These are phyloP conservation scores for Xiphophorus couchianus DNA, from an alignment of 2,113 vertebrate genomes.

Conservation along the genomic window DNA sequence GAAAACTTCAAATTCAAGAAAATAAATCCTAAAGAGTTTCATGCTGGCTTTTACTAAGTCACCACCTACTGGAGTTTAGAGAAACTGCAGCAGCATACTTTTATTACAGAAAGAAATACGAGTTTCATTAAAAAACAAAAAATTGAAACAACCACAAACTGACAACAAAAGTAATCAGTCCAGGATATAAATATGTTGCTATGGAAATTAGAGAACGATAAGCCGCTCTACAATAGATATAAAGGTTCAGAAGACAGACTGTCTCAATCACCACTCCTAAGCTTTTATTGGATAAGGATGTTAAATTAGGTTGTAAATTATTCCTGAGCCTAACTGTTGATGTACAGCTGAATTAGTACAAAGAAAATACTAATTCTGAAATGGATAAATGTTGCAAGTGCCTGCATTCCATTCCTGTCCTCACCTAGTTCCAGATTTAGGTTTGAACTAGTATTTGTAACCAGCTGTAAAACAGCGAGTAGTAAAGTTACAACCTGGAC, in stretches of 20 bases:
- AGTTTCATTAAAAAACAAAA: not conserved
- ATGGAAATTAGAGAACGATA: conserved; percentile 18
- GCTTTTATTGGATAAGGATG: not conserved
- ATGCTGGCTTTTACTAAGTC: not conserved
- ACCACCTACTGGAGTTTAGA: conserved; percentile 21
- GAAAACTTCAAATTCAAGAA: too few relatives aligned
- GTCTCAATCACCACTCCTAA: not conserved
- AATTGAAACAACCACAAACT: not conserved
- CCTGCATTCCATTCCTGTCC: not conserved
- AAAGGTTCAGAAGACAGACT: not conserved
- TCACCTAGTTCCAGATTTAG: not conserved
- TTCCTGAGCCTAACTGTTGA: not conserved
- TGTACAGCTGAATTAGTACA: not conserved
- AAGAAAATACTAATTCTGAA: conserved; percentile 4
- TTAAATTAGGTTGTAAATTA: not conserved
- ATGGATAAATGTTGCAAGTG: not conserved
- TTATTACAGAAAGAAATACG: not conserved
- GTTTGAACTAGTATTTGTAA: not conserved
- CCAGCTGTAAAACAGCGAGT: too few relatives aligned
- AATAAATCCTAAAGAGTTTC: too few relatives aligned
- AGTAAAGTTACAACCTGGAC: too few relatives aligned
- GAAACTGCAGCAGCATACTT: conserved; percentile 5
- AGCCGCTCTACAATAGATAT: not conserved
- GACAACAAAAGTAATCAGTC: not conserved
- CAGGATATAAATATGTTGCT: not conserved